Conservation (phyloP, 2,113 vertebrate genomes). For the Excalfactoria chinensis region DNA sequence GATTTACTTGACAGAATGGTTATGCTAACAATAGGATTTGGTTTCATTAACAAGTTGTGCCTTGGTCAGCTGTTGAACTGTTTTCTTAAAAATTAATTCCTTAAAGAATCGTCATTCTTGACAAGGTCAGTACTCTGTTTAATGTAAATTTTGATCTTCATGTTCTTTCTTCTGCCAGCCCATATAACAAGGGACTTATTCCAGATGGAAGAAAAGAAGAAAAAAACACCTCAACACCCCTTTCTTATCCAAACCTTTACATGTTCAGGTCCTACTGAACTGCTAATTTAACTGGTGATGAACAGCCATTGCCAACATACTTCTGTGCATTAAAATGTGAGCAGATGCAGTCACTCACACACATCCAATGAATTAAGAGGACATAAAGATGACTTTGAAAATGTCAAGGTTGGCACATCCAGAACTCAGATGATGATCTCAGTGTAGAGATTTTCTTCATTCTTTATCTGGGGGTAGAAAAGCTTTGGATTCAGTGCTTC, state of each 20-base stretch:
- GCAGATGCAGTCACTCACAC: neutral
- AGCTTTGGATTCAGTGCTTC: neutral
- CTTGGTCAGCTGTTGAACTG: neutral
- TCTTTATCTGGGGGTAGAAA: neutral
- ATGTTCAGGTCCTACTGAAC: neutral
- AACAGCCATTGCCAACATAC: neutral
- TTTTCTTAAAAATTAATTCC: neutral
- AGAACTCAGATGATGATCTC: neutral
- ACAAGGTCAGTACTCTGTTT: neutral
- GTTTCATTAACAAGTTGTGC: neutral
- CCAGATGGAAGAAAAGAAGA: neutral
- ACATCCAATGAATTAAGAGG: neutral
- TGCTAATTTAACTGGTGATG: accelerated
- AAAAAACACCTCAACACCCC: neutral
- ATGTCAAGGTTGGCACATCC: neutral
- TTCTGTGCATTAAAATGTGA: neutral
- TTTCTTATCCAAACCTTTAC: neutral
- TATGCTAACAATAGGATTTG: neutral
- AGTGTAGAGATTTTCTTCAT: neutral
- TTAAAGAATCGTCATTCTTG: neutral
- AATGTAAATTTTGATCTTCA: neutral
- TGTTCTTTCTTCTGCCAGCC: neutral
- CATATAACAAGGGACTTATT: neutral
- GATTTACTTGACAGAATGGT: neutral
- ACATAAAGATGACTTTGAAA: neutral